phyloP scores from a whole-genome alignment of 2,888 invertebrate species.

The Oligia strigilis region DNA sequence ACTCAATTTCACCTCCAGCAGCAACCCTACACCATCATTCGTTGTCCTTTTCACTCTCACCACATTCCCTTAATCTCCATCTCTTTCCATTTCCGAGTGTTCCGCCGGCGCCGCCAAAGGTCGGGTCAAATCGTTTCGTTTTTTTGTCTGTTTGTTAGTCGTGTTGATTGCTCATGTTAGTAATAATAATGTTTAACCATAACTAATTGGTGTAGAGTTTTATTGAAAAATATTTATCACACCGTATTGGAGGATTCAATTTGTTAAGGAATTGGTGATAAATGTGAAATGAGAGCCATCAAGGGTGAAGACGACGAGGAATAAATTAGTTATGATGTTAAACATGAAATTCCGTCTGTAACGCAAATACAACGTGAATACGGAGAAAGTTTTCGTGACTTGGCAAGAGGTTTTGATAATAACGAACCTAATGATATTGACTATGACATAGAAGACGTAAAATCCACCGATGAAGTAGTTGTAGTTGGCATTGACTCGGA shows the following conservation, averaged over 20 bases:
- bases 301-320: constrained; percentile 21
- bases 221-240: constrained; percentile 84
- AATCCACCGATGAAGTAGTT: neutral
- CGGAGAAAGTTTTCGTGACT: neutral
- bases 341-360: neutral
- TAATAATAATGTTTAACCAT: constrained; percentile 88
- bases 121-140: constrained; percentile 88
- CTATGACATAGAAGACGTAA: neutral
- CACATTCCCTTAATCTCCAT: constrained; percentile 53
- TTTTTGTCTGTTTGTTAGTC: constrained; percentile 80
- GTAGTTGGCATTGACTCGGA: too few relatives aligned
- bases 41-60: constrained; percentile 65
- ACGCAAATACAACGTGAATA: too few relatives aligned
- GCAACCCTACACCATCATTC: constrained; percentile 56
- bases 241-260: constrained; percentile 59
- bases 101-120: constrained; percentile 85
- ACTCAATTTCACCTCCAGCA: constrained; percentile 24
- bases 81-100: constrained; percentile 69
- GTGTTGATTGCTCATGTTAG: constrained; percentile 83
- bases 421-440: too few relatives aligned
- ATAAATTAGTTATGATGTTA: neutral
- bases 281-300: constrained; percentile 20
- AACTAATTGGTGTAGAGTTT: constrained; percentile 89
- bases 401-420: neutral
- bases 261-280: constrained; percentile 52